Percentiles rank a stretch among this genome's conserved stretches.
Evolutionary conservation across 1,140 invertebrate species (phyloP).

Genomic region (Saccostrea glomerata): DNA sequence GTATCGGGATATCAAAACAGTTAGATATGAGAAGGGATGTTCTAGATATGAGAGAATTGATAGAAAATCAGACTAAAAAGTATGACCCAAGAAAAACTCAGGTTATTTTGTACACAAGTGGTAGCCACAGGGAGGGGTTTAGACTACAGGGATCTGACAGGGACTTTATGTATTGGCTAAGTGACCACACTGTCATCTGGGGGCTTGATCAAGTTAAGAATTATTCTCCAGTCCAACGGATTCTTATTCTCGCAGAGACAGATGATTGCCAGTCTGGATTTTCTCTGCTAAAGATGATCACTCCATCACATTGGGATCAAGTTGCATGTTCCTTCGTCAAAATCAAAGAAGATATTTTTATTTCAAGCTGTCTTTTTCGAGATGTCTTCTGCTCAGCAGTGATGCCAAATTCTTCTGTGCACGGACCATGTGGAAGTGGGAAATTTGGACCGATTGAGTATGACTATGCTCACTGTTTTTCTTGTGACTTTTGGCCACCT

Average conservation of each 20-base stretch:
- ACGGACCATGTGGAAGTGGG: conserved; percentile 10
- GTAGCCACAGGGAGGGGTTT: neutral
- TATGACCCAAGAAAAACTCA: neutral
- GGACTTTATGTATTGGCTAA: neutral
- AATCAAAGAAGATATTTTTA: neutral
- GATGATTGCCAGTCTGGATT: neutral
- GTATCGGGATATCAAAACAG: neutral
- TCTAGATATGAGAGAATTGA: neutral
- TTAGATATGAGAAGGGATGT: neutral
- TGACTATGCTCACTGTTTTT: conserved; percentile 17
- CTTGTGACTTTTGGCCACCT: neutral
- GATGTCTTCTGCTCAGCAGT: neutral
- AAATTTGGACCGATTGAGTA: neutral
- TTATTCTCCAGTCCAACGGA: neutral
- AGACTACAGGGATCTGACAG: neutral
- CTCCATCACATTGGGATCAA: neutral
- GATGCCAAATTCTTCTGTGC: neutral
- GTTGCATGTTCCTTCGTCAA: neutral
- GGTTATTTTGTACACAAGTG: neutral
- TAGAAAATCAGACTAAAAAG: too few species aligned
- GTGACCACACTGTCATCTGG: neutral
- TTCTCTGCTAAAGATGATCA: neutral
- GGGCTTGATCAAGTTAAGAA: neutral
- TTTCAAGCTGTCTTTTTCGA: neutral
- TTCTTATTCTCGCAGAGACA: neutral